phyloP scores from a whole-genome alignment of 1,140 invertebrate genomes.

The Drosophila micromelanica region DNA sequence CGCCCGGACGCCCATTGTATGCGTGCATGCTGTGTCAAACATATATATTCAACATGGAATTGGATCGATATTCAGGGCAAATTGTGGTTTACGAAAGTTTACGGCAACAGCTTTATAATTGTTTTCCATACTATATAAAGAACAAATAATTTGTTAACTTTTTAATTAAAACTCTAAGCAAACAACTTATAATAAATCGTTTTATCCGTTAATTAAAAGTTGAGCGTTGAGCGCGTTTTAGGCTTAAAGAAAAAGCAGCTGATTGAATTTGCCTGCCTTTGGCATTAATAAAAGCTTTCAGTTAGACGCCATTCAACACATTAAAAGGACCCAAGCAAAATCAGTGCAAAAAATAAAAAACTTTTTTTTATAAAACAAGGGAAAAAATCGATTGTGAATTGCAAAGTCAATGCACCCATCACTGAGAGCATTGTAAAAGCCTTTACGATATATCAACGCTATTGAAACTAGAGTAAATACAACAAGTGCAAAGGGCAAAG shows the following conservation, averaged over 20 bases:
- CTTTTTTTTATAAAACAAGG: slow-evolving; percentile 1
- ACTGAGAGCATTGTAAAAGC: slow-evolving; percentile 15
- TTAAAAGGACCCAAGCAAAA: slow-evolving; percentile 11
- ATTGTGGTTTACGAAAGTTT: slow-evolving; percentile 23
- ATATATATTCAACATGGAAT: slow-evolving; percentile 51
- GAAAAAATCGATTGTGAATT: slow-evolving; percentile 33
- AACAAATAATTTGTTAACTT: slow-evolving; percentile 50
- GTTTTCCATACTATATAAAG: background rate
- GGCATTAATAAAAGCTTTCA: slow-evolving; percentile 24
- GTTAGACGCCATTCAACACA: slow-evolving; percentile 25
- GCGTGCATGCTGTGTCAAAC: background rate
- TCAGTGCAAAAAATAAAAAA: background rate
- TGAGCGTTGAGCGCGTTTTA: slow-evolving; percentile 19
- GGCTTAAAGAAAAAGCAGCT: slow-evolving; percentile 11
- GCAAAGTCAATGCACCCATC: slow-evolving; percentile 59
- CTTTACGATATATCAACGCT: slow-evolving; percentile 29
- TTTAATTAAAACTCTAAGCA: slow-evolving; percentile 68
- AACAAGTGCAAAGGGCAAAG: slow-evolving; percentile 40
- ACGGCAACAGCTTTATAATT: slow-evolving; percentile 9
- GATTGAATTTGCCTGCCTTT: slow-evolving; percentile 31
- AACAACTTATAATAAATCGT: slow-evolving; percentile 66
- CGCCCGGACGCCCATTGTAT: slow-evolving; percentile 10
- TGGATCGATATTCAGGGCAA: slow-evolving; percentile 40
- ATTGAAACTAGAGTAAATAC: slow-evolving; percentile 20
- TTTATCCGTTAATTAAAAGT: slow-evolving; percentile 60